These are phyloP conservation scores for Labeo rohita DNA, from an alignment of 2,113 vertebrate genomes.

Conservation along the genomic window DNA sequence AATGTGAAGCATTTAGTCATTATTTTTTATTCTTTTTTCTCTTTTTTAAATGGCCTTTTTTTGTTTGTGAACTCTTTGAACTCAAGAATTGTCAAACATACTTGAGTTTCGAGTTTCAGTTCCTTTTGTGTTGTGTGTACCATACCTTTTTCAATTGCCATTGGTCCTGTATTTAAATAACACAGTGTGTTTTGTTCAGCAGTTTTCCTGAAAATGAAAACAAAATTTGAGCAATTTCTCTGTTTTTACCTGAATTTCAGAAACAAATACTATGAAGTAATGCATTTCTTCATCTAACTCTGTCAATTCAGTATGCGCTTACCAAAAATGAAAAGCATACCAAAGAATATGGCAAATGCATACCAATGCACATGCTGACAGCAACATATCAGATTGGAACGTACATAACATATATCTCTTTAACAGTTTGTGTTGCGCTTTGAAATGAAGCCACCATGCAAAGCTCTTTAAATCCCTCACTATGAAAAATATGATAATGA, in stretches of 20 bases:
- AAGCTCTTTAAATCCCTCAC: constrained; percentile 19
- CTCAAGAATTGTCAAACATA: neutral
- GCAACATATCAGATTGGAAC: neutral
- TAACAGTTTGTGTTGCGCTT: neutral
- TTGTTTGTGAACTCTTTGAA: neutral
- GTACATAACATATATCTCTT: neutral
- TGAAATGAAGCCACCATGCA: neutral
- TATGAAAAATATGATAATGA: constrained; percentile 43
- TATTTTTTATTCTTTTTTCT: constrained; percentile 3
- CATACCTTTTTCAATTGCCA: constrained; percentile 43
- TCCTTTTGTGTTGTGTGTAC: neutral
- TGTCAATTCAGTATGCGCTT: constrained; percentile 15
- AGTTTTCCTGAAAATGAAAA: constrained; percentile 42
- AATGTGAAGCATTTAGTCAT: neutral
- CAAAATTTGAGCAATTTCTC: neutral
- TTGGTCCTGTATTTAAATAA: constrained; percentile 6
- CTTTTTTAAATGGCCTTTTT: neutral
- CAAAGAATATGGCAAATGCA: neutral
- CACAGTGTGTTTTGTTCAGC: neutral
- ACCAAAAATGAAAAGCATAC: constrained; percentile 23
- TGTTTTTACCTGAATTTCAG: too few species aligned
- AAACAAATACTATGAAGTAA: neutral
- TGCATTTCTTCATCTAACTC: constrained; percentile 15
- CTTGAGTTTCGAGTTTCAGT: neutral
- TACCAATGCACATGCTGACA: constrained; percentile 28